phyloP scores from a whole-genome alignment of 2,797 vertebrate species.

The Rhinogobio ventralis region DNA sequence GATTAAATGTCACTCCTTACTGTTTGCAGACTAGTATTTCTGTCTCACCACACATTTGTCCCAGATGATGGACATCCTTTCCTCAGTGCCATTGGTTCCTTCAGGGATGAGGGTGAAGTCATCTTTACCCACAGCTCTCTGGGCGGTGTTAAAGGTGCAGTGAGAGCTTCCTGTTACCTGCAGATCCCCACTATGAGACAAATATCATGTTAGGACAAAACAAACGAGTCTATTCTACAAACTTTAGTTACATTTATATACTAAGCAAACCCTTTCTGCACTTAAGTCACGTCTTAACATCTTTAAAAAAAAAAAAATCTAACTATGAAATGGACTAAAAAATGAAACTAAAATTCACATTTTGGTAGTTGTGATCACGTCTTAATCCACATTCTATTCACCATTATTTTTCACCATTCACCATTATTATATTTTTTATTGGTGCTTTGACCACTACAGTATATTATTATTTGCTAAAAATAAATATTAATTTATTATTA shows the following conservation, averaged over 20 bases:
- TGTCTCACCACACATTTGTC: conserved; percentile 95
- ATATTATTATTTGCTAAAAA: neutral
- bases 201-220: conserved; percentile 1
- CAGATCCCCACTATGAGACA: conserved; percentile 83
- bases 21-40: neutral
- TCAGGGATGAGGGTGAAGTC: conserved; percentile 97
- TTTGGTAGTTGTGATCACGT: neutral
- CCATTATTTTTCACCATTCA: too few species aligned
- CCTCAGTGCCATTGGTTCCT: conserved; percentile 95
- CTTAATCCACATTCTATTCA: neutral
- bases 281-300: neutral
- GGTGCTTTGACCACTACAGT: neutral
- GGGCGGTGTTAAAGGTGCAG: conserved; percentile 96
- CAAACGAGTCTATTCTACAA: neutral
- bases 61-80: conserved; percentile 98
- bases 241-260: neutral
- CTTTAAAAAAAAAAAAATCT: neutral
- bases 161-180: conserved; percentile 97
- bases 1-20: neutral
- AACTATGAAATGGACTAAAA: too few species aligned
- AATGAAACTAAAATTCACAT: neutral
- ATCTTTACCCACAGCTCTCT: conserved; percentile 98
- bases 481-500: neutral
- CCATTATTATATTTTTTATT: neutral
- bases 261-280: neutral